Evolutionary conservation across 2,113 vertebrate genomes (phyloP), one percentile per base, ranked within the genome.

Genomic region (Scalopus aquaticus): DNA sequence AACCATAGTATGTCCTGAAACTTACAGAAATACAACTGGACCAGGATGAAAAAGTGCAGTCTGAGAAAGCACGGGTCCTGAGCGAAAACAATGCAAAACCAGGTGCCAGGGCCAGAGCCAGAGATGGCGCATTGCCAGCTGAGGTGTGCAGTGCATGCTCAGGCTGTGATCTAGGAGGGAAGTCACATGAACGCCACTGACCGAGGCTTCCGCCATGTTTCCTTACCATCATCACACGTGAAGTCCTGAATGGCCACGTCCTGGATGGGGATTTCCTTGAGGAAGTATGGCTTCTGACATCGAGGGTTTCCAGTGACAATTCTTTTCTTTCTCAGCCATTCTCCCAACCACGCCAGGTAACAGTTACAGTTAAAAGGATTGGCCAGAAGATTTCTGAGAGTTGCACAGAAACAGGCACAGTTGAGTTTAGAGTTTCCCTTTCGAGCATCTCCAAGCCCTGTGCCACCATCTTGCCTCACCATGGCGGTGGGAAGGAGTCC

Each of bases 321-420:
- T 49, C 99, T 99, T 94, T 99, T 99, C 98, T 99, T 99, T 90
- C 99, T 98, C 49, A 99, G 98, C 99, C 99, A 99, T 73, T 99
- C 99, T 16, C 99, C 99, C 92, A 99, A 97, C 99, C 99, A 99
- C 0, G 99, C 99, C 9, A 99, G 98, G 97, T 99, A 99, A 96
- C 99, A 99, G 97, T 99, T 99, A 96, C 99, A 99, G 97, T 99
- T 99, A 98, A 99, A 99, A n/a, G 99, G 99, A 96, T 99, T 99
- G 93, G 99, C 99, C 97, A 99, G 97, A 73, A 99, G 99, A 97
- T 99, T 99, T 95, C 99, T 99, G 96, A 93, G 70, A 72, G 87
- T 2, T 92, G 76, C 26, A 93, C 0, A 39, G 39, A 96, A 92
- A 91, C 37, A 81, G 0, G 6, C 49, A 95, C 9, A 30, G 77